Evolutionary conservation across 2,888 invertebrate genomes (phyloP), one percentile per base, ranked within the genome.

Genomic region (Petrophora chlorosata): DNA sequence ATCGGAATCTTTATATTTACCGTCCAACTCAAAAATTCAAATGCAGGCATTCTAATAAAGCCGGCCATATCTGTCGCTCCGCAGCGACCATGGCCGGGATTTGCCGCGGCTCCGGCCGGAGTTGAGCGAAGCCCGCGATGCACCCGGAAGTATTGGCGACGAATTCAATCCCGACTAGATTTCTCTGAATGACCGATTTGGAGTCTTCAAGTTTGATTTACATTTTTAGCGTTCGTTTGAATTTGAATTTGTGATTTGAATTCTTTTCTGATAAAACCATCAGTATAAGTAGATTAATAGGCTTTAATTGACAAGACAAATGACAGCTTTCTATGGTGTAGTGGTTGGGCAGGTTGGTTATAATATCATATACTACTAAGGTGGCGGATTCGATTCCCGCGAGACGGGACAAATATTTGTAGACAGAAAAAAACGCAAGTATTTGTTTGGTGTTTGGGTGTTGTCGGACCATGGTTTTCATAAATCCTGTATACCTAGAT

Each of bases 71-170:
- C 59, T 47, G 34, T 36, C 34, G 26, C 32, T 55, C 50, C 32
- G 12, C 47, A 42, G 48, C 54, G 46, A 25, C 50, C 16, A 43
- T 22, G 26, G 17, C 28, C 12, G 43, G 61, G 71, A 69, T 70
- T 73, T 69, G 56, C 59, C 25, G 42, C 58, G 50, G 51, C 53
- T 45, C 47, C 52, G 61, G 55, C 55, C 50, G 62, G 74, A 75
- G 69, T 75, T 76, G 65, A 55, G 67, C 66, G 65, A 71, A 73
- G 67, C 67, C 65, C 65, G 59, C 61, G 60, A 63, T 65, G 61
- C 59, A 63, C 63, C 62, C 39, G 46, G 53, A 59, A 62, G 35
- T 47, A 48, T 48, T 42, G 39, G 36, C 30, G 32, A 36, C 25
- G 48, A 15, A 48, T 48, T 42, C 42, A 48, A 42, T 48, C 32